A percentile compares a stretch with the other conserved stretches of the same genome.
phyloP scores from a whole-genome alignment of 2,113 vertebrate genomes.

The Hassar affinis region DNA sequence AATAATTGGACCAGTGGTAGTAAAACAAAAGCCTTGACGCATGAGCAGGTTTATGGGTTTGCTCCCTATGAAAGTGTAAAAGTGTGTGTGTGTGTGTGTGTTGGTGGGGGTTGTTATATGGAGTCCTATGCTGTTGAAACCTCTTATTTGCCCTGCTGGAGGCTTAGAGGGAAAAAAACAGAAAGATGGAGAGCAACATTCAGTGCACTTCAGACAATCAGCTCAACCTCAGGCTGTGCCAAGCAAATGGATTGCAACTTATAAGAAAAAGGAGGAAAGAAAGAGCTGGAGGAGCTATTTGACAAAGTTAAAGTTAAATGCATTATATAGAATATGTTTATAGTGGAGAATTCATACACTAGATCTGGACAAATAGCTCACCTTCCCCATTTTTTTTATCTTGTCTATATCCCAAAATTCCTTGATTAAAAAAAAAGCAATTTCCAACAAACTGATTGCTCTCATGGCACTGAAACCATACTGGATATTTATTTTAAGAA shows the following conservation, averaged over 20 bases:
- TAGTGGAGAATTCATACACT: conserved; percentile 29
- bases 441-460: conserved; percentile 30
- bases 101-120: neutral
- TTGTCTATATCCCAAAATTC: conserved; percentile 31
- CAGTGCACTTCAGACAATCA: conserved; percentile 20
- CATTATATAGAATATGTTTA: conserved; percentile 21
- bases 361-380: conserved; percentile 1
- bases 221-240: conserved; percentile 36
- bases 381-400: neutral
- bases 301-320: conserved; percentile 27
- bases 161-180: conserved; percentile 14
- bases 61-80: neutral
- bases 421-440: conserved; percentile 38
- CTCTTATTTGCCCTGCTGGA: conserved; percentile 11
- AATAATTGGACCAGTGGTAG: conserved; percentile 46
- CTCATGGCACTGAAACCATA: conserved; percentile 27
- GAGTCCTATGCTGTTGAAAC: neutral
- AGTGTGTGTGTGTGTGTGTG: conserved; percentile 18
- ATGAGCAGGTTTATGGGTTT: conserved; percentile 31
- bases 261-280: neutral
- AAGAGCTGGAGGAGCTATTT: conserved; percentile 9
- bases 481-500: conserved; percentile 25
- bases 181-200: conserved; percentile 20
- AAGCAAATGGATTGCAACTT: conserved; percentile 48
- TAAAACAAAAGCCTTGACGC: conserved; percentile 33